Base-by-base conservation (phyloP, 2,888 invertebrate genomes). In the Tholera decimalis region DNA sequence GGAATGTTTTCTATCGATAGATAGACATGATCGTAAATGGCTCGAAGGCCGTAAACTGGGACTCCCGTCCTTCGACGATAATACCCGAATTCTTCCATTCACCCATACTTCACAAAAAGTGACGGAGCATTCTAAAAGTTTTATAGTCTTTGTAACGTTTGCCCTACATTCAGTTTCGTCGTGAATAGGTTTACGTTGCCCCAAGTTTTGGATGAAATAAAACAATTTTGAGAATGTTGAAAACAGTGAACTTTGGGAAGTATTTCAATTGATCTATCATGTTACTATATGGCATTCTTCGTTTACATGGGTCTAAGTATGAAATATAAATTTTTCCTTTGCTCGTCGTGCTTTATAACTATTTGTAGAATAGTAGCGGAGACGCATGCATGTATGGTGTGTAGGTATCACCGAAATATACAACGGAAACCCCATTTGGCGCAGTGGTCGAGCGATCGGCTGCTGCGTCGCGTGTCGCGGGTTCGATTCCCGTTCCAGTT, bases 21-120 rank as follows among this genome's bases (percentile, higher is more conserved):
- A 63, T 68, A 73, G 70, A 73, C 77, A 66, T 56, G 70, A 60
- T 85, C 82, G 78, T 84, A 85, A 84, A 84, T 56, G 64, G 62
- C 79, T 73, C 50, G 57, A 47, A 58, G 57, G 63, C 67, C 67
- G 73, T 84, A 85, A 85, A 80, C 64, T 55, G 39, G 51, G 47
- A 60, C 65, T 58, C 24, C 56, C 37, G 58, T 22, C 67, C 54
- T 20, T 57, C 63, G 50, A 18, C 67, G 65, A 76, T 77, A 69
- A 68, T 79, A 62, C 44, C 68, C 57, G 63, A 81, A 76, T 79
- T 77, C 77, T 74, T 72, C 60, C 80, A 82, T 83, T 85, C 80
- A 83, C 73, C 80, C 81, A 81, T 64, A 59, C 50, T 41, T 56
- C 69, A 51, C 37, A 66, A 66, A 80, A 67, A 55, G 54, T 37